Base-by-base conservation (phyloP, 2,888 invertebrate species). In the Temnothorax ravouxi region DNA sequence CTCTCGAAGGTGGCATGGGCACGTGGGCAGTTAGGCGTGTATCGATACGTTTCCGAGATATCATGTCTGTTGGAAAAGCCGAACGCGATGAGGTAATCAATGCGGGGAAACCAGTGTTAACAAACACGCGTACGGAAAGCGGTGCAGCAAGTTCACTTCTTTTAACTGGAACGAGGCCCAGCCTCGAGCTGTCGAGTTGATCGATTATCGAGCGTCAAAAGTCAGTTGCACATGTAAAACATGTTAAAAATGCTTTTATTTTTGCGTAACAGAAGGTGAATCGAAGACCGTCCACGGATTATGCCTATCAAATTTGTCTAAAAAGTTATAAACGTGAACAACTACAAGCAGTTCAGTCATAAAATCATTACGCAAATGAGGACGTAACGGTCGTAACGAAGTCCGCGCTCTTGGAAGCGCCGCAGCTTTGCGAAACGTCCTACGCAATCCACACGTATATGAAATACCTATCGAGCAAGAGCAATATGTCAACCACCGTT, bases 1-100 rank as follows among this genome's bases (percentile, higher is more conserved):
- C 38, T 38, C 41, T 72, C 66, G 62, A 83, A 85, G 72, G 77
- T 86, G 66, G 74, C 59, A 56, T 18, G 9, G 56, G 72, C 79
- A 86, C 77, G 82, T 85, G 81, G 86, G 69, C 59, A 75, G 62
- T 34, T 84, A 71, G 85, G 75, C 71, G 71, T 67, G 77, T 62
- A 82, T 85, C 77, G 83, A 86, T 86, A 77, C 59, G 62, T 85
- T 83, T 72, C 41, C 18, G 25, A 56, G 76, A 82, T 85, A 85
- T 72, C 71, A 29, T 38, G 61, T 29, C 50, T n/a, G 41, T n/a
- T 83, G 79, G 83, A 79, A 75, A 86, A 86, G 86, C 79, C 79
- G 61, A 85, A 85, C 76, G 66, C 25, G 71, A 50, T 80, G 79
- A 80, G 59, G 59, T 80, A 80, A 80, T 34, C 67, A 67, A 18